phyloP scores from a whole-genome alignment of 2,888 invertebrate genomes.

The Oscheius onirici region DNA sequence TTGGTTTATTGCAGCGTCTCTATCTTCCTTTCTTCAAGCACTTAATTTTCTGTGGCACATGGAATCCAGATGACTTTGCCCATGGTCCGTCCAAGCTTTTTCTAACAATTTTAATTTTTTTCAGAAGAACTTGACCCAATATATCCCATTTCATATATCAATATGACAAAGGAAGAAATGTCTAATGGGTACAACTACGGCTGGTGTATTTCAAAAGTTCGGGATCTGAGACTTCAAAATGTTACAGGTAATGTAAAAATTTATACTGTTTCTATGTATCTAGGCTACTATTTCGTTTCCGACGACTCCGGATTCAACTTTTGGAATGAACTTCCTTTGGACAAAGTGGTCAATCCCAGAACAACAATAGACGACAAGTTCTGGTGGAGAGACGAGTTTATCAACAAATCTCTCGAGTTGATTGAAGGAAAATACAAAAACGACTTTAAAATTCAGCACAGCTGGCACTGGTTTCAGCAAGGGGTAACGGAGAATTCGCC shows the following conservation, averaged over 20 bases:
- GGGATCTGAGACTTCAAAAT: conserved; percentile 28
- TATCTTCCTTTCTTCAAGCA: conserved; percentile 23
- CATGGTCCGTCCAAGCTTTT: not conserved
- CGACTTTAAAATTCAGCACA: not conserved
- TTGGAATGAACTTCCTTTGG: conserved; percentile 9
- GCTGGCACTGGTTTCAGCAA: conserved; percentile 6
- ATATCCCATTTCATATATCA: conserved; percentile 9
- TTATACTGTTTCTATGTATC: not conserved
- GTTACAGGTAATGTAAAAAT: conserved; percentile 4
- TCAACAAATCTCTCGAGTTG: not conserved
- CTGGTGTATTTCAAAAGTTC: conserved; percentile 17
- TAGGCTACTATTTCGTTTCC: conserved; percentile 28
- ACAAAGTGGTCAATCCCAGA: not conserved
- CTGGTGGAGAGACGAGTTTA: not conserved
- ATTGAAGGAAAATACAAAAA: conserved; percentile 16
- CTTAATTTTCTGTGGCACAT: conserved; percentile 20
- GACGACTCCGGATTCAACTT: conserved; percentile 31
- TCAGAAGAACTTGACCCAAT: not conserved
- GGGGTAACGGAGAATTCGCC: too few species aligned
- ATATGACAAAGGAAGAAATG: conserved; percentile 17
- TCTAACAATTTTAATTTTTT: not conserved
- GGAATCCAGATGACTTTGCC: conserved; percentile 4
- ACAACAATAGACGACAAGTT: not conserved
- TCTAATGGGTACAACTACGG: not conserved
- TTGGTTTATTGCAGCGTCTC: conserved; percentile 22